A percentile compares a stretch with the other conserved stretches of the same genome.
phyloP scores from a whole-genome alignment of 2,888 invertebrate species.

The Melanostoma scalare region DNA sequence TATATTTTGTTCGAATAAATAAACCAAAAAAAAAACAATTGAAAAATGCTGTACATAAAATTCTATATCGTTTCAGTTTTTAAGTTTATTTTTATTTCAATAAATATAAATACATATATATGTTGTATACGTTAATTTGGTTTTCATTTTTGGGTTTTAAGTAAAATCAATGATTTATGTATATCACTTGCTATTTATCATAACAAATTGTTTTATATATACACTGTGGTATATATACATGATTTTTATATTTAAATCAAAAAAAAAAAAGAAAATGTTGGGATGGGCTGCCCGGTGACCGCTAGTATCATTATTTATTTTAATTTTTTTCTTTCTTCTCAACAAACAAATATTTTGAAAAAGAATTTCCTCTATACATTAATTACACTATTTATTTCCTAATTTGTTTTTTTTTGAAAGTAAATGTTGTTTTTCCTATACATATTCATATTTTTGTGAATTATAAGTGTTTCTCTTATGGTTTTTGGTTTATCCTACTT shows the following conservation, averaged over 20 bases:
- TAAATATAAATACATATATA: constrained; percentile 48
- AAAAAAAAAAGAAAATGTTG: constrained; percentile 81
- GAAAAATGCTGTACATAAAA: constrained; percentile 65
- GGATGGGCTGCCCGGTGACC: constrained; percentile 83
- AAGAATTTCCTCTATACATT: constrained; percentile 74
- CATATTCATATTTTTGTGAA: constrained; percentile 68
- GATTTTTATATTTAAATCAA: constrained; percentile 74
- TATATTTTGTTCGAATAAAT: constrained; percentile 76
- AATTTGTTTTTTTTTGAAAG: constrained; percentile 54
- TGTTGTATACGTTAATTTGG: constrained; percentile 68
- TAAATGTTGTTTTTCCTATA: constrained; percentile 66
- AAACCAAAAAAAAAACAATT: constrained; percentile 50
- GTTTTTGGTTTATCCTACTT: constrained; percentile 8
- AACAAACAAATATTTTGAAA: constrained; percentile 79
- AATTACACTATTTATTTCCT: constrained; percentile 56
- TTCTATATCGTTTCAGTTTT: constrained; percentile 38
- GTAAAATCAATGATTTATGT: constrained; percentile 70
- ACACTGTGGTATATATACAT: constrained; percentile 75
- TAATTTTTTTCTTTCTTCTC: constrained; percentile 74
- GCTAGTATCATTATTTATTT: constrained; percentile 80
- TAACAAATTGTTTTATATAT: constrained; percentile 76
- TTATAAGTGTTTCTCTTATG: constrained; percentile 57
- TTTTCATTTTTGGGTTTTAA: constrained; percentile 66
- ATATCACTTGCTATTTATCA: constrained; percentile 76
- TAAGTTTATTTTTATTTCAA: constrained; percentile 43